Percentiles rank a stretch among this genome's conserved stretches.
phyloP scores from a whole-genome alignment of 2,113 vertebrate species.

The Phoenicopterus ruber region DNA sequence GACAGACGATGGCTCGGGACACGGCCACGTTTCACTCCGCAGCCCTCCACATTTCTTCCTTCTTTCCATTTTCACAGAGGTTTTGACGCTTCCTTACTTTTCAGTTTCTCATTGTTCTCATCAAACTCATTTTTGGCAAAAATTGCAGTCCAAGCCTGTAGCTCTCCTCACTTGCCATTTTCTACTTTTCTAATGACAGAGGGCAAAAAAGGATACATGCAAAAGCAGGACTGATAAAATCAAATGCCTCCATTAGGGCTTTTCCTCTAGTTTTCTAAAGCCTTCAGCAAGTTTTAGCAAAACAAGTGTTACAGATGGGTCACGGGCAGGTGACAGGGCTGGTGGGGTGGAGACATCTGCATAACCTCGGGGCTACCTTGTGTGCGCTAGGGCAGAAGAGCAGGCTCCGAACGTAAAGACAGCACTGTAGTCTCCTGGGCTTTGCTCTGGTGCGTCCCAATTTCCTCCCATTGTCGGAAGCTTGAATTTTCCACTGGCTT shows the following conservation, averaged over 20 bases:
- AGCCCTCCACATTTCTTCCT: not conserved
- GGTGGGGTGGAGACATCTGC: not conserved
- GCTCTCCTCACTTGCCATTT: not conserved
- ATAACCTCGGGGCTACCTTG: not conserved
- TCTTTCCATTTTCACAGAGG: not conserved
- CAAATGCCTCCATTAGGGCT: not conserved
- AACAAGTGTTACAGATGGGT: not conserved
- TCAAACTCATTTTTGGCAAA: not conserved
- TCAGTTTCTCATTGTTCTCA: not conserved
- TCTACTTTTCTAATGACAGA: not conserved
- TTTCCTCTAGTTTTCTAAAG: not conserved
- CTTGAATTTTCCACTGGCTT: not conserved
- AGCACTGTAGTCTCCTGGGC: not conserved
- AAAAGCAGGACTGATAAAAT: not conserved
- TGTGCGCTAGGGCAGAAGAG: not conserved
- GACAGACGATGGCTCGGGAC: not conserved
- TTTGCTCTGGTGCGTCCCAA: not conserved
- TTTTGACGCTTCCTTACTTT: not conserved
- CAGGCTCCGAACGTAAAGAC: not conserved
- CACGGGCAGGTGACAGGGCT: not conserved
- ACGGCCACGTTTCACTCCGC: accelerated
- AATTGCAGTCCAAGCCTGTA: too few relatives aligned
- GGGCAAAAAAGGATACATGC: not conserved
- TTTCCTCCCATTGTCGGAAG: not conserved
- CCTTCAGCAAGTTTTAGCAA: not conserved